phyloP scores from a whole-genome alignment of 2,888 invertebrate species.

The Trypoxylon attenuatum region DNA sequence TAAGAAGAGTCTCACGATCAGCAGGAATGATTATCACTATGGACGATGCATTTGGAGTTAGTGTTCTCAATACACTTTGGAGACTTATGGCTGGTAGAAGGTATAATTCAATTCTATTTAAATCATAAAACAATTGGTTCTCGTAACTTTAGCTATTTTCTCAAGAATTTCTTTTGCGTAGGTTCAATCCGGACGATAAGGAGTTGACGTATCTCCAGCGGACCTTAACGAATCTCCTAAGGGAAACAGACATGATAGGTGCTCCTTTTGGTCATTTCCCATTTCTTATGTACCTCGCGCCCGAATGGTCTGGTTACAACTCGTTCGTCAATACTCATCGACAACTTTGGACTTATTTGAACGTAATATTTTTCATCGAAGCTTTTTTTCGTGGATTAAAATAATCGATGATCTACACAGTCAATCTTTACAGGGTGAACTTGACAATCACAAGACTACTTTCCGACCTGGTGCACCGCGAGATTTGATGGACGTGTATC shows the following conservation, averaged over 20 bases:
- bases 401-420: neutral
- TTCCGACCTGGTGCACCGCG: slow-evolving; percentile 80
- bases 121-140: neutral
- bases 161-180: slow-evolving; percentile 15
- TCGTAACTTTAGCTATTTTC: neutral
- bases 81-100: slow-evolving; percentile 86
- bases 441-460: slow-evolving; percentile 82
- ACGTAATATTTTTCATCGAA: slow-evolving; percentile 4
- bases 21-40: slow-evolving; percentile 78
- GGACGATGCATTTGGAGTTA: slow-evolving; percentile 85
- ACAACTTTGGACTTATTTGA: slow-evolving; percentile 77
- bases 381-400: neutral
- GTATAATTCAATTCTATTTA: slow-evolving; percentile 37
- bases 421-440: slow-evolving; percentile 77
- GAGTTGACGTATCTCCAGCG: slow-evolving; percentile 82
- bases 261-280: slow-evolving; percentile 88
- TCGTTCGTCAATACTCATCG: slow-evolving; percentile 83
- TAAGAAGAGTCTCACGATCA: slow-evolving; percentile 53
- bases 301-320: slow-evolving; percentile 85
- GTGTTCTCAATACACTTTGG: slow-evolving; percentile 88
- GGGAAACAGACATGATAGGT: slow-evolving; percentile 88
- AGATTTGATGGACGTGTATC: slow-evolving; percentile 89
- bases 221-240: slow-evolving; percentile 83
- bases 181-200: slow-evolving; percentile 77
- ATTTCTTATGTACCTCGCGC: slow-evolving; percentile 81